Evolutionary conservation across 2,113 vertebrate genomes (phyloP).

Genomic region (sheep (Ovis aries)): DNA sequence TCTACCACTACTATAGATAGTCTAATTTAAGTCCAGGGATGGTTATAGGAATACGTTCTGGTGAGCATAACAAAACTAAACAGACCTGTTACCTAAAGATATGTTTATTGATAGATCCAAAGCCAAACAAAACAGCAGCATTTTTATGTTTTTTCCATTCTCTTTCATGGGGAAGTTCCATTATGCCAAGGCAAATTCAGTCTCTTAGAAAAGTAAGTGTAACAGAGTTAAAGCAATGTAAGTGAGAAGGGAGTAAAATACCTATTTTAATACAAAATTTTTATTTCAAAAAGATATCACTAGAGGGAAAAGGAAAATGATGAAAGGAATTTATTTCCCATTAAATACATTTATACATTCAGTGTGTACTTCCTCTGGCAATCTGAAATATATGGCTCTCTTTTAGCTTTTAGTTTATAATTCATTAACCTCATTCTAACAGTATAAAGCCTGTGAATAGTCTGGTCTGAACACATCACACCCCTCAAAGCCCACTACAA

Average conservation of each 20-base stretch:
- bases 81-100: background rate
- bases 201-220: background rate
- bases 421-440: slow-evolving; percentile 47
- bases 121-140: background rate
- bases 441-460: slow-evolving; percentile 13
- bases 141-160: background rate
- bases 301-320: slow-evolving; percentile 53
- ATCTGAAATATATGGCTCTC: slow-evolving; percentile 44
- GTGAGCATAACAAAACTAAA: background rate
- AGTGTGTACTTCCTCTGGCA: slow-evolving; percentile 48
- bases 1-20: background rate
- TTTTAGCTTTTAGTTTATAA: slow-evolving; percentile 66
- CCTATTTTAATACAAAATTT: slow-evolving; percentile 35
- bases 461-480: slow-evolving; percentile 7
- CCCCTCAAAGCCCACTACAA: background rate
- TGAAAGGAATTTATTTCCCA: slow-evolving; percentile 63
- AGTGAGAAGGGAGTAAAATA: background rate
- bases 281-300: slow-evolving; percentile 57
- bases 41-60: background rate
- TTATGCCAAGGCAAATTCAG: background rate
- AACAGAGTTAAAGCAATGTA: background rate
- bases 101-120: background rate
- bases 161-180: background rate
- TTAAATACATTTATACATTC: slow-evolving; percentile 54
- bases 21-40: background rate